Percentiles rank a stretch among this genome's conserved stretches.
Evolutionary conservation across 2,888 invertebrate species (phyloP).

Genomic region (Epinotia demarniana): DNA sequence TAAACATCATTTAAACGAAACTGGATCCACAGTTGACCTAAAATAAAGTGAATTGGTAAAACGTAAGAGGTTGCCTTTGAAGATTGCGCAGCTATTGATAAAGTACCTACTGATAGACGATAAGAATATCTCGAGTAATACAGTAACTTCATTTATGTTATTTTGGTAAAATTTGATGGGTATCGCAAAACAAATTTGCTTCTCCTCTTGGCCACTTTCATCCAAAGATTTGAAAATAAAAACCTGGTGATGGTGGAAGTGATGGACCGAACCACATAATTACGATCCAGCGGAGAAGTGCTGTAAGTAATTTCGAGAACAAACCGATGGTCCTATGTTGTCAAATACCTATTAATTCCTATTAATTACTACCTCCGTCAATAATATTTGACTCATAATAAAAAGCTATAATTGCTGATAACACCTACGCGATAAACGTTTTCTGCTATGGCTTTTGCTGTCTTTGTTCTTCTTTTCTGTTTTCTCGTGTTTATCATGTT

Average conservation of each 20-base stretch:
- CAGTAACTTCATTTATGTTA: background rate
- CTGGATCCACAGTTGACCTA: slow-evolving; percentile 18
- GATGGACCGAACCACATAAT: background rate
- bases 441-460: slow-evolving; percentile 22
- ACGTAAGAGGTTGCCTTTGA: slow-evolving; percentile 27
- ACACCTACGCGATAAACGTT: slow-evolving; percentile 36
- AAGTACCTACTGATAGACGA: slow-evolving; percentile 21
- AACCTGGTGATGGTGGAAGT: background rate
- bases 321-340: background rate
- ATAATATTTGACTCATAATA: background rate
- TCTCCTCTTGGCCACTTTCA: background rate
- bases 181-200: background rate
- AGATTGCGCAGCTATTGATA: slow-evolving; percentile 36
- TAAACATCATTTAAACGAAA: background rate
- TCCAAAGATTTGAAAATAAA: background rate
- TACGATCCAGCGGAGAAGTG: background rate
- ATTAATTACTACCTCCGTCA: background rate
- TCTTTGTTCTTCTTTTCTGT: slow-evolving; percentile 32
- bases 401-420: background rate
- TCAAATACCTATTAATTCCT: background rate
- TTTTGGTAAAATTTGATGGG: background rate
- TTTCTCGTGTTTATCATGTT: slow-evolving; percentile 35
- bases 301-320: background rate
- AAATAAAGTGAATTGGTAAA: slow-evolving; percentile 13
- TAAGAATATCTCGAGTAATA: slow-evolving; percentile 29